phyloP scores from a whole-genome alignment of 2,888 invertebrate species.

The Amblyjoppa fuscipennis region DNA sequence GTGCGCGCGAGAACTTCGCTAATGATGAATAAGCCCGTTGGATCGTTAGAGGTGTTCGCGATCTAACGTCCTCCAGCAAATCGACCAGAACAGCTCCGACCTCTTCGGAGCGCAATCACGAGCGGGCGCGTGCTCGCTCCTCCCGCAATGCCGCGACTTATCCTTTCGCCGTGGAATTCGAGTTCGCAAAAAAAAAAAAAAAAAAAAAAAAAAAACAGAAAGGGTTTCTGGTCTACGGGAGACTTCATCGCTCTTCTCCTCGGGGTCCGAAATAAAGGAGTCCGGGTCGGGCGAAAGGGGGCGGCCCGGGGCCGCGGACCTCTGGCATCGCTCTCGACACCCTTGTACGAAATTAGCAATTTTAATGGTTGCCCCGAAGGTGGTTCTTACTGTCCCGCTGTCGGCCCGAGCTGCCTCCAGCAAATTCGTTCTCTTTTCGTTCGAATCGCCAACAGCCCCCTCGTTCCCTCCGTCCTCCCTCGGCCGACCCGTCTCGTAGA shows the following conservation, averaged over 20 bases:
- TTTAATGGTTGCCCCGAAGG: conserved; percentile 74
- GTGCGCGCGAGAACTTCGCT: conserved; percentile 58
- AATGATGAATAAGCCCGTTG: conserved; percentile 49
- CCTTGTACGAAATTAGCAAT: conserved; percentile 78
- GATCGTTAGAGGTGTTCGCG: conserved; percentile 25
- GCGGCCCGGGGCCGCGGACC: conserved; percentile 2
- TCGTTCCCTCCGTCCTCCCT: neutral
- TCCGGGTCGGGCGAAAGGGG: conserved; percentile 53
- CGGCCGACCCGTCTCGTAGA: neutral
- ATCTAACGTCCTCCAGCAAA: conserved; percentile 55
- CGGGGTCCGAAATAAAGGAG: conserved; percentile 32
- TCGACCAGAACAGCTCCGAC: conserved; percentile 36
- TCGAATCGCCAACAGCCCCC: neutral
- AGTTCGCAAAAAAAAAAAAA: neutral
- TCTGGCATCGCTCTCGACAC: conserved; percentile 69
- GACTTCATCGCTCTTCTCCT: neutral
- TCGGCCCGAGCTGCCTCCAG: conserved; percentile 39
- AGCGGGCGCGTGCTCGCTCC: conserved; percentile 22
- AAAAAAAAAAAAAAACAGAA: too few relatives aligned
- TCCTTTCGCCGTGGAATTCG: conserved; percentile 3
- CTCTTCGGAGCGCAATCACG: conserved; percentile 17
- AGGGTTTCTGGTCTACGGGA: conserved; percentile 5
- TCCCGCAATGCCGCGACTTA: neutral
- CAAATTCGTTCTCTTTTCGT: conserved; percentile 30
- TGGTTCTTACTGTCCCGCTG: conserved; percentile 55